Conservation (phyloP, 1,140 invertebrate species). For the Whitmania pigra region DNA sequence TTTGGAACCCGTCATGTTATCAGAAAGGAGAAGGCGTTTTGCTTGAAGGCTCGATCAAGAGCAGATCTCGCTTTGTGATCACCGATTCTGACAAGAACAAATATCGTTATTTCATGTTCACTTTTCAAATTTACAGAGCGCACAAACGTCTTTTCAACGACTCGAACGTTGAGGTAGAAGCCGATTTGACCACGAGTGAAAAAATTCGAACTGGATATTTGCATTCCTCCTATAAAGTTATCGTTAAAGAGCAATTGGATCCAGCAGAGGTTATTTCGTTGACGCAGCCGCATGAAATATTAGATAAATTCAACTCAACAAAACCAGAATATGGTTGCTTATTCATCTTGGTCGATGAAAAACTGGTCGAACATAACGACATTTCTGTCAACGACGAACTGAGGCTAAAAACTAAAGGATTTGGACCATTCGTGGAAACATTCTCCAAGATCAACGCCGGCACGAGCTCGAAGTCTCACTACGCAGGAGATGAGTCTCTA, state of each 20-base stretch:
- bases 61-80: not conserved
- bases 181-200: slow-evolving; percentile 34
- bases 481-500: slow-evolving; percentile 31
- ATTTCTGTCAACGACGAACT: slow-evolving; percentile 28
- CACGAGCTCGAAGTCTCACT: slow-evolving; percentile 29
- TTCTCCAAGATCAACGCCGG: slow-evolving; percentile 27
- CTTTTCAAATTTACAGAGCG: slow-evolving; percentile 27
- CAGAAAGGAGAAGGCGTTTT: slow-evolving; percentile 14
- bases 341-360: slow-evolving; percentile 30
- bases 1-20: slow-evolving; percentile 4
- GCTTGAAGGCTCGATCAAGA: slow-evolving; percentile 4
- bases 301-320: not conserved
- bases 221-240: slow-evolving; percentile 35
- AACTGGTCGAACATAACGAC: slow-evolving; percentile 28
- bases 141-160: slow-evolving; percentile 32
- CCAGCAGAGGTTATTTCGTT: slow-evolving; percentile 25
- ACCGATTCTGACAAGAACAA: slow-evolving; percentile 6
- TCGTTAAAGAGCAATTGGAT: slow-evolving; percentile 32
- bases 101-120: slow-evolving; percentile 29
- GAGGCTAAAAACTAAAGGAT: slow-evolving; percentile 30
- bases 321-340: slow-evolving; percentile 18
- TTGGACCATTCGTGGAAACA: slow-evolving; percentile 30
- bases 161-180: slow-evolving; percentile 32
- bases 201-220: slow-evolving; percentile 35
- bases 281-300: slow-evolving; percentile 26